Percentiles rank a stretch among this genome's conserved stretches.
phyloP scores from a whole-genome alignment of 2,888 invertebrate genomes.

The Boloria euphrosyne region DNA sequence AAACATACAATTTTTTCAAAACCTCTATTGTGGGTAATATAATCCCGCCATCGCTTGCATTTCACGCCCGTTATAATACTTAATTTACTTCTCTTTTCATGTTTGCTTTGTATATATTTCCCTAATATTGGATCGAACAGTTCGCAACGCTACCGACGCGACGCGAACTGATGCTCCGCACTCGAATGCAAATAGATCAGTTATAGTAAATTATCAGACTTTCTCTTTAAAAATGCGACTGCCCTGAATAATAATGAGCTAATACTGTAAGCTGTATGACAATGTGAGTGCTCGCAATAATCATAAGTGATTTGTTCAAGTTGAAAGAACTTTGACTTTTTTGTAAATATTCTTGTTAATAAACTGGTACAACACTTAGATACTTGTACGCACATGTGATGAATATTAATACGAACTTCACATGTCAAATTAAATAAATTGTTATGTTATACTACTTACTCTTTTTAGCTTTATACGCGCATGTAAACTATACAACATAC shows the following conservation, averaged over 20 bases:
- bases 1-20: background rate
- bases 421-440: no score
- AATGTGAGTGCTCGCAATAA: no score
- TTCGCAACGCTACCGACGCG: constrained; percentile 64
- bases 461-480: no score
- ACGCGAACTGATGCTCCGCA: constrained; percentile 50
- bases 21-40: background rate
- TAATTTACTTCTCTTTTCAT: constrained; percentile 80
- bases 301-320: background rate
- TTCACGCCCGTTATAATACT: constrained; percentile 58
- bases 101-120: constrained; percentile 79
- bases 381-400: no score
- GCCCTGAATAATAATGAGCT: constrained; percentile 24
- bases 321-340: background rate
- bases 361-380: background rate
- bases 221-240: constrained; percentile 9
- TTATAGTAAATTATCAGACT: constrained; percentile 1
- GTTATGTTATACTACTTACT: no score
- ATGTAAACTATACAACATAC: no score
- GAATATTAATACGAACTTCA: no score
- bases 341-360: background rate
- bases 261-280: constrained; percentile 6
- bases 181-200: constrained; percentile 50
- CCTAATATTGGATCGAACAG: constrained; percentile 78
- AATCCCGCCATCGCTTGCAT: constrained; percentile 46